Conservation (phyloP, 1,140 invertebrate genomes). For the Eulimnadia texana region DNA sequence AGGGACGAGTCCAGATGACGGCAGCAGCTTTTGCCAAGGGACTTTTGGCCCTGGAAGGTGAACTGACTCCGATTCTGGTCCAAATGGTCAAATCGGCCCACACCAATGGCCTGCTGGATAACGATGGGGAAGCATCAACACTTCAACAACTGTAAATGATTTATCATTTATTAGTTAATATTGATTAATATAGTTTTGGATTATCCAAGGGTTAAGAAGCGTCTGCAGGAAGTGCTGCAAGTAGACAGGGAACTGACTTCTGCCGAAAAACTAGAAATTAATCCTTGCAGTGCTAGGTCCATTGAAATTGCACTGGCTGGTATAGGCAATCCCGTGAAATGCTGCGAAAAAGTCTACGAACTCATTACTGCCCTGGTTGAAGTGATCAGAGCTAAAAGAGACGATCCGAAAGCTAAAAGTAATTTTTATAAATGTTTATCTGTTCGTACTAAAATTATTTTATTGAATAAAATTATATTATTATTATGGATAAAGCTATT, state of each 20-base stretch:
- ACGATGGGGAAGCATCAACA: slow-evolving; percentile 92
- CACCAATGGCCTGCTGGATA: slow-evolving; percentile 93
- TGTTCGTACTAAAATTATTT: not conserved
- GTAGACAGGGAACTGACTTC: slow-evolving; percentile 72
- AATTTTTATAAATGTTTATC: not conserved
- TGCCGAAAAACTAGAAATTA: slow-evolving; percentile 72
- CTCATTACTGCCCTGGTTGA: slow-evolving; percentile 73
- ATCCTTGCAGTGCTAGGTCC: slow-evolving; percentile 74
- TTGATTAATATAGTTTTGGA: slow-evolving; percentile 9
- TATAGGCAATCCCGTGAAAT: slow-evolving; percentile 89
- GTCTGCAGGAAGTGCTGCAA: slow-evolving; percentile 84
- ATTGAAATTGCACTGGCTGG: slow-evolving; percentile 81
- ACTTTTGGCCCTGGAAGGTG: slow-evolving; percentile 88
- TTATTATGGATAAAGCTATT: too few species aligned
- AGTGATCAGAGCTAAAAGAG: slow-evolving; percentile 68
- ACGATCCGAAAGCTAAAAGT: slow-evolving; percentile 76
- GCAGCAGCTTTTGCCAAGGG: slow-evolving; percentile 98
- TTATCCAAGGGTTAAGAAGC: slow-evolving; percentile 71
- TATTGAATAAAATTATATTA: slow-evolving; percentile 1
- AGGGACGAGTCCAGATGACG: slow-evolving; percentile 98
- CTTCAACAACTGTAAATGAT: slow-evolving; percentile 78
- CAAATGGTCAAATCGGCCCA: slow-evolving; percentile 99
- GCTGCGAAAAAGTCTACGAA: slow-evolving; percentile 76
- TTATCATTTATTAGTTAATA: slow-evolving; percentile 1
- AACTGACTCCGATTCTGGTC: slow-evolving; percentile 94